phyloP scores from a whole-genome alignment of 2,888 invertebrate genomes.

The Gortyna flavago region DNA sequence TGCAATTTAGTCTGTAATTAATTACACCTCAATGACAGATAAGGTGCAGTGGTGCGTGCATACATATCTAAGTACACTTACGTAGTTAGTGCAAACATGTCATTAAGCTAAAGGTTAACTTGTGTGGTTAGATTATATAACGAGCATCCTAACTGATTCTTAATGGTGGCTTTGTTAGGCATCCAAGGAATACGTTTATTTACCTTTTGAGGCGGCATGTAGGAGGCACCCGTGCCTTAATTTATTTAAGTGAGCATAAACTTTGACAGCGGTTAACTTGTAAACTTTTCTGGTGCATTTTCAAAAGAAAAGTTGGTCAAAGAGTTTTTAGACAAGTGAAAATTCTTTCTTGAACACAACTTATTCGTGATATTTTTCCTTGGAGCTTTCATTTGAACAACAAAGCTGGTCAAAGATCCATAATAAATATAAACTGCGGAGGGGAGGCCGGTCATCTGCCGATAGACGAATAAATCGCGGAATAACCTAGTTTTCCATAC shows the following conservation, averaged over 20 bases:
- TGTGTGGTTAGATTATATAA: slow-evolving; percentile 55
- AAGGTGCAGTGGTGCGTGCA: slow-evolving; percentile 81
- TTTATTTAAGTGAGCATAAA: slow-evolving; percentile 34
- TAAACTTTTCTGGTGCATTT: slow-evolving; percentile 27
- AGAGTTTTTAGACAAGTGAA: slow-evolving; percentile 18
- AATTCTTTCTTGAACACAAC: slow-evolving; percentile 10
- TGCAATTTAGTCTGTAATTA: slow-evolving; percentile 86
- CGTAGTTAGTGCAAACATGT: slow-evolving; percentile 58
- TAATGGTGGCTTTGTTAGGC: slow-evolving; percentile 52
- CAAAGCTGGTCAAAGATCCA: slow-evolving; percentile 9
- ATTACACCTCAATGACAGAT: slow-evolving; percentile 88
- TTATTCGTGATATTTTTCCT: slow-evolving; percentile 9
- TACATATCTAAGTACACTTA: slow-evolving; percentile 54
- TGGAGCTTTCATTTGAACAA: slow-evolving; percentile 25
- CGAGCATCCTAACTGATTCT: slow-evolving; percentile 59
- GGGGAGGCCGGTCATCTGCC: slow-evolving; percentile 60
- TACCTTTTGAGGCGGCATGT: slow-evolving; percentile 31
- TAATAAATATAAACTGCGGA: slow-evolving; percentile 41
- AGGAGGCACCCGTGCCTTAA: slow-evolving; percentile 12
- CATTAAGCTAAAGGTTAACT: slow-evolving; percentile 64
- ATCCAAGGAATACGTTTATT: slow-evolving; percentile 35
- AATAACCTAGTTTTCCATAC: slow-evolving; percentile 90
- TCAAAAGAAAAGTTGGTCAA: slow-evolving; percentile 26
- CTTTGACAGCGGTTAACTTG: slow-evolving; percentile 28
- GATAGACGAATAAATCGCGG: slow-evolving; percentile 83